Conservation (phyloP, 2,797 vertebrate species). For the Chlorospingus flavigularis region DNA sequence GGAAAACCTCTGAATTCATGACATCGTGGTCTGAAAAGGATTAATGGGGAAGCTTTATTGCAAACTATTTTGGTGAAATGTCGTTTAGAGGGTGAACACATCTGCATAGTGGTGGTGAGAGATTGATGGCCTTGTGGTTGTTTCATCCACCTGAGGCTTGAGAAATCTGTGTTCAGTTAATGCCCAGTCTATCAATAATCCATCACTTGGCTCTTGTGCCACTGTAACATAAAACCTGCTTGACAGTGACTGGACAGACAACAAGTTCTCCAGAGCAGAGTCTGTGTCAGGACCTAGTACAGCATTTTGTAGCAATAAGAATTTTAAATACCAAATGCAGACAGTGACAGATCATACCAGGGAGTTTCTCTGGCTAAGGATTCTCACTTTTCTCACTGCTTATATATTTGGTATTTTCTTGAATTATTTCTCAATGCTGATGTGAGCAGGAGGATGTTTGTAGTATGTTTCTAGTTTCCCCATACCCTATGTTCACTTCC, state of each 20-base stretch:
- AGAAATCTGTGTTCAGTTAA: neutral
- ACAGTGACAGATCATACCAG: neutral
- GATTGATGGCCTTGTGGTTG: neutral
- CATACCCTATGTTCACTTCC: neutral
- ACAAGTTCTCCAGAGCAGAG: neutral
- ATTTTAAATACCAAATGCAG: neutral
- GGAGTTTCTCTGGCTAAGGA: neutral
- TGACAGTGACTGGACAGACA: neutral
- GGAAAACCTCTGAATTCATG: neutral
- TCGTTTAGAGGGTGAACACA: neutral
- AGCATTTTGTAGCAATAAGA: neutral
- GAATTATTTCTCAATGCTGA: neutral
- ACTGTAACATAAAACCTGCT: neutral
- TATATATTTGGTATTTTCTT: neutral
- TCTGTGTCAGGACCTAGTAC: neutral
- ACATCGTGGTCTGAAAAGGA: rapidly evolving
- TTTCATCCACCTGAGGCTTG: neutral
- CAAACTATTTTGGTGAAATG: neutral
- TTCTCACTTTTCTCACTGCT: neutral
- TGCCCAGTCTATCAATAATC: neutral
- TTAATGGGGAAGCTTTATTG: neutral
- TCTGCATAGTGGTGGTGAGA: neutral
- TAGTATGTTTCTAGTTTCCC: conserved; percentile 35
- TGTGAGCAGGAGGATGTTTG: conserved; percentile 3
- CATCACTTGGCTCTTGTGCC: neutral